Evolutionary conservation across 2,113 vertebrate species (phyloP).

Genomic region (Onychorhynchus coronatus): DNA sequence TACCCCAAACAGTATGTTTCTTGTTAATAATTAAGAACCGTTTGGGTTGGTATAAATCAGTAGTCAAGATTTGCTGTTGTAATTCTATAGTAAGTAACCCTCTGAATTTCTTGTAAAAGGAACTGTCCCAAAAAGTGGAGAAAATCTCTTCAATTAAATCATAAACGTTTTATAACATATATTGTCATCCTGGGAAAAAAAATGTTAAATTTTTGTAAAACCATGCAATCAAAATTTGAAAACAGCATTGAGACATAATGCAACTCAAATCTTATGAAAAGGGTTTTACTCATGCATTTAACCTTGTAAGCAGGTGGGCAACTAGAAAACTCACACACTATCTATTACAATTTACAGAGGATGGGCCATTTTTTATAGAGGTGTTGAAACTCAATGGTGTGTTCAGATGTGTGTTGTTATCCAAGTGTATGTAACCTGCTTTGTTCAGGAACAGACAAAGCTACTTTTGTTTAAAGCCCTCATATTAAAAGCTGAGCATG

Average conservation of each 20-base stretch:
- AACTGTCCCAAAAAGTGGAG: neutral
- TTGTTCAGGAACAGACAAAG: neutral
- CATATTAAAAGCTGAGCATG: neutral
- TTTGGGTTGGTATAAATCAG: neutral
- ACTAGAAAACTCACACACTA: neutral
- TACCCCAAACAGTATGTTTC: neutral
- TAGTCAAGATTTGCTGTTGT: neutral
- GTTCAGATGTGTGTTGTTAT: neutral
- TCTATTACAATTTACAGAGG: neutral
- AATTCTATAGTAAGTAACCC: neutral
- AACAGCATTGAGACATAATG: neutral
- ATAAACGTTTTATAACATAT: neutral
- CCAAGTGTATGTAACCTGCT: fast-evolving
- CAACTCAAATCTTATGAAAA: neutral
- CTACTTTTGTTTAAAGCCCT: neutral
- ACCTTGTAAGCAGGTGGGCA: neutral
- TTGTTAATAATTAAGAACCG: neutral
- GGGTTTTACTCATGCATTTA: neutral
- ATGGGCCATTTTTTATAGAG: neutral
- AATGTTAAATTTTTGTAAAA: neutral
- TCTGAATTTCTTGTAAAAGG: neutral
- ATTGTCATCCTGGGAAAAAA: neutral
- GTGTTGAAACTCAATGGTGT: neutral
- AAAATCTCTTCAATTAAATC: neutral
- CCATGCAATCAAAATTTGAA: neutral